Base-by-base conservation (phyloP, 1,140 invertebrate genomes). In the Drosophila subobscura region DNA sequence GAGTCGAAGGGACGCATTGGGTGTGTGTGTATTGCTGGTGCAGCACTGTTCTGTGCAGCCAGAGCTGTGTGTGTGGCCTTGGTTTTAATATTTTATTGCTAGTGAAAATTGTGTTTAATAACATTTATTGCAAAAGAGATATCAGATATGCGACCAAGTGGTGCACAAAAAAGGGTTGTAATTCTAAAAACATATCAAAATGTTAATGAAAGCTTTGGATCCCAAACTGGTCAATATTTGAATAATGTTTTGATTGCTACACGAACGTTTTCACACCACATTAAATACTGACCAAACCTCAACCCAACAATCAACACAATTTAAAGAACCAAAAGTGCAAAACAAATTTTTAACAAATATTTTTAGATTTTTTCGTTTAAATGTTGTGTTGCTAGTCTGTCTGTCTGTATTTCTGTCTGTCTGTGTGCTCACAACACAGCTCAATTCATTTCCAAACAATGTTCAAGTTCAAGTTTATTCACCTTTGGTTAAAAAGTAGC, bases 391-490 rank as follows among this genome's bases (percentile, higher is more conserved):
- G n/a, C n/a, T n/a, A n/a, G n/a, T n/a, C n/a, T n/a, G n/a, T n/a
- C n/a, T n/a, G n/a, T 20, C 16, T 20, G 16, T 20, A 20, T 20
- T 20, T 20, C 16, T 20, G 16, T 20, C 16, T 20, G 66, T 56
- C 55, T 68, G 51, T 49, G 50, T 47, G 42, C 33, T 20, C 16
- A 16, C n/a, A 25, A 49, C 40, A 77, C 56, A 66, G 72, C 75
- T 77, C 61, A 72, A 77, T 80, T 80, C 81, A 72, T 72, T 66
- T 65, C 54, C 64, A 47, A 80, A 58, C 66, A 80, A 56, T 56
- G 64, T 63, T 84, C 75, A 84, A 84, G 79, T 79, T 84, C 64
- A 79, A 76, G 79, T 83, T 84, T 79, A 84, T 79, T 83, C 56
- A 83, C 79, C 79, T 66, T 58, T 64, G 27, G 71, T 56, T 58